Conservation (phyloP, 2,888 invertebrate species). For the Trichacis sp. region DNA sequence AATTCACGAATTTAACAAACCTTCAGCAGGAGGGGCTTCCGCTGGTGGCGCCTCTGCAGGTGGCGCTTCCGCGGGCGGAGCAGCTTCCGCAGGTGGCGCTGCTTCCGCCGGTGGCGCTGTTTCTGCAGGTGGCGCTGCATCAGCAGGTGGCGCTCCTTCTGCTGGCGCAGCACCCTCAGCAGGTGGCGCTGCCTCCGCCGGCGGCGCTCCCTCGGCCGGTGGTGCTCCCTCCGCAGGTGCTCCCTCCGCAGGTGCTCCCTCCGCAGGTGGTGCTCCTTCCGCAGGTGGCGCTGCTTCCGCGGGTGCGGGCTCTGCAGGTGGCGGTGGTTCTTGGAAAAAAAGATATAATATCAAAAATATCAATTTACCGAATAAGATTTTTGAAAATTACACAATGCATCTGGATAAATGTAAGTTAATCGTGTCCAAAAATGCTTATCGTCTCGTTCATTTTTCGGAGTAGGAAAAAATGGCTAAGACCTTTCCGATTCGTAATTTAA, state of each 20-base stretch:
- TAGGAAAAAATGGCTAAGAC: too few species aligned
- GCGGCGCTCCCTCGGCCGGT: conserved; percentile 61
- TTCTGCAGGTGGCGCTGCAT: conserved; percentile 25
- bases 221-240: conserved; percentile 35
- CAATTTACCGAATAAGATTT: too few species aligned
- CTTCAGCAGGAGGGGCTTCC: conserved; percentile 61
- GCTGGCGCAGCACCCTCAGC: conserved; percentile 50
- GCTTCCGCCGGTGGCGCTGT: conserved; percentile 58
- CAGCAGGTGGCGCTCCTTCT: conserved; percentile 41
- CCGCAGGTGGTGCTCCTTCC: conserved; percentile 45
- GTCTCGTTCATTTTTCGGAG: too few species aligned
- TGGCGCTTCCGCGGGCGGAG: conserved; percentile 64
- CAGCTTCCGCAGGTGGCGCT: conserved; percentile 62
- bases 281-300: conserved; percentile 41
- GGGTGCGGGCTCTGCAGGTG: conserved; percentile 31
- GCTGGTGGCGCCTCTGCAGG: conserved; percentile 54
- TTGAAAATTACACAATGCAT: too few species aligned
- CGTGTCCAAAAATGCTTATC: too few species aligned
- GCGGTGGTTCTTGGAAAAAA: too few species aligned
- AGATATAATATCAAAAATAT: too few species aligned
- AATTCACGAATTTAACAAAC: not conserved
- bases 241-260: conserved; percentile 47
- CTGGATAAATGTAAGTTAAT: too few species aligned
- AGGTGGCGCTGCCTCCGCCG: conserved; percentile 47
- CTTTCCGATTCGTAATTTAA: too few species aligned